Evolutionary conservation across 2,113 vertebrate genomes (phyloP), one percentile per base, ranked within the genome.

Genomic region (Sapajus apella): DNA sequence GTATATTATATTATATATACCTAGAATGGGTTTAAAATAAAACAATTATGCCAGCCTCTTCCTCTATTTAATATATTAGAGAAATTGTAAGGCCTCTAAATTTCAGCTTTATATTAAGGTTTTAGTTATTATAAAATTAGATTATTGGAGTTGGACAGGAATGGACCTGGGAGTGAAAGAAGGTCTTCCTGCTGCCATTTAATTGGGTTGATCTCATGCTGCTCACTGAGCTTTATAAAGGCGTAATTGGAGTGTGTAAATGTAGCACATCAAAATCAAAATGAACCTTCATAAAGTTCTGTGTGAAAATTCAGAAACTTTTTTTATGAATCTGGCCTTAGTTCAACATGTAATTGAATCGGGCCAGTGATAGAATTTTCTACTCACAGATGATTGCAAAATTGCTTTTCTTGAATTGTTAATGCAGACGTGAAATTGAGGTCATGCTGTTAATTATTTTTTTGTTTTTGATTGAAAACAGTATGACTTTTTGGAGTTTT

Each of bases 271-370:
- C 58, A 66, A 83, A 95, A 87, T 91, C 82, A 70, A 87, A 83
- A 64, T 12, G 61, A 83, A 21, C 73, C 83, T 92, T 86, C 47
- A 32, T 73, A 61, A 81, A 87, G 16, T 72, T 80, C 55, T 45
- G 5, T 76, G 55, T 93, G 43, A 75, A 93, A 93, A 91, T 73
- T 70, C 68, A 90, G n/a, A 91, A 93, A 89, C 40, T 75, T 40
- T 84, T 43, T 43, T 27, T 77, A 83, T 89, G 87, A 80, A 84
- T 10, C 89, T 76, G 35, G 58, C 76, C 40, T 97, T 21, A 20
- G 11, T 95, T 97, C 90, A 96, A 47, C 47, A 47, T 35, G 4
- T 93, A 95, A 89, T 90, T 94, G 94, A 97, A 97, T 93, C 64
- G 66, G 79, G 23, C 32, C 70, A 81, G 23, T 83, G 80, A 94